A percentile compares a stretch with the other conserved stretches of the same genome.
Evolutionary conservation across 1,140 invertebrate species (phyloP).

Genomic region (Halesus radiatus): DNA sequence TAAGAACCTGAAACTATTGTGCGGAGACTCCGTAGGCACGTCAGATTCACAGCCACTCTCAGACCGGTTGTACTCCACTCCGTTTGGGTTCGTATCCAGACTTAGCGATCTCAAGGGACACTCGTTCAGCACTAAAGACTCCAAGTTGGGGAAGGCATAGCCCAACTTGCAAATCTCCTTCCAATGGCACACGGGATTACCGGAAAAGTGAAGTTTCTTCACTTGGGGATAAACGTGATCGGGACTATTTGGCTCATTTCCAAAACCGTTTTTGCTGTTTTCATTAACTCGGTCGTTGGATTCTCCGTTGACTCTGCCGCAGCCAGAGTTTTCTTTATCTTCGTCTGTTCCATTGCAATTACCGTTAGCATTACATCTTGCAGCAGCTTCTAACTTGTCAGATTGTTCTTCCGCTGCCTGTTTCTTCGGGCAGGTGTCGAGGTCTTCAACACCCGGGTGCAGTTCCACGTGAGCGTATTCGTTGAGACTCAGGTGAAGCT

Average conservation of each 20-base stretch:
- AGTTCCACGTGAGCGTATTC: slow-evolving; percentile 83
- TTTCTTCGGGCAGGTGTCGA: neutral
- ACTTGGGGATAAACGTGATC: slow-evolving; percentile 71
- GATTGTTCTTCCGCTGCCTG: slow-evolving; percentile 60
- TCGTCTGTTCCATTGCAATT: slow-evolving; percentile 75
- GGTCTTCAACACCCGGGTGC: slow-evolving; percentile 39
- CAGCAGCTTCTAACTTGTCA: slow-evolving; percentile 62
- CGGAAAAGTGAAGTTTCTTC: slow-evolving; percentile 85
- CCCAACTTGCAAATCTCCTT: slow-evolving; percentile 86
- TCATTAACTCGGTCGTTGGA: slow-evolving; percentile 53
- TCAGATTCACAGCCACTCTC: slow-evolving; percentile 69
- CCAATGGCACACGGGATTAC: slow-evolving; percentile 88
- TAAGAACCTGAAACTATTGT: slow-evolving; percentile 59
- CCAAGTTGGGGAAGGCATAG: slow-evolving; percentile 85
- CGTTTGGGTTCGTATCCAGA: slow-evolving; percentile 66
- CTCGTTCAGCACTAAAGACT: slow-evolving; percentile 88
- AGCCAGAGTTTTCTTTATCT: slow-evolving; percentile 56
- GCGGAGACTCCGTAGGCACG: slow-evolving; percentile 60
- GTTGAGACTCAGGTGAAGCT: slow-evolving; percentile 91
- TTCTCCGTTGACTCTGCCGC: slow-evolving; percentile 41
- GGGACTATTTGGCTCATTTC: slow-evolving; percentile 39
- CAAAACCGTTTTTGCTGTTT: slow-evolving; percentile 47
- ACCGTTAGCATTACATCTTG: slow-evolving; percentile 67
- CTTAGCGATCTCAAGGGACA: slow-evolving; percentile 81
- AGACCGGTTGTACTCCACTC: slow-evolving; percentile 63